A percentile compares a stretch with the other conserved stretches of the same genome.
phyloP scores from a whole-genome alignment of 2,113 vertebrate genomes.

The Varanus salvator region DNA sequence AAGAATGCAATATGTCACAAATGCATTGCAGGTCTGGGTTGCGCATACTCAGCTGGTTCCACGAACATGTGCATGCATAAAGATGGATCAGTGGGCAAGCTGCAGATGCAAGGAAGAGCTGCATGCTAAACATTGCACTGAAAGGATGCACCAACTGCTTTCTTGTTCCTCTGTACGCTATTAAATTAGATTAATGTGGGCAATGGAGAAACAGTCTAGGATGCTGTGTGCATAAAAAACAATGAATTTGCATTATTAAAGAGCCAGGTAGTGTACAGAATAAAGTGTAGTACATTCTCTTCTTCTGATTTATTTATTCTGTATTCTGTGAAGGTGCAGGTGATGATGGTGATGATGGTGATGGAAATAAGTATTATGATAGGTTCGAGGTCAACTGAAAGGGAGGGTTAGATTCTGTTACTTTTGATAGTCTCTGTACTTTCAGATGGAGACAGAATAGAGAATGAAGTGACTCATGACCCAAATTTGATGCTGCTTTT shows the following conservation, averaged over 20 bases:
- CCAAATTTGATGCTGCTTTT: neutral
- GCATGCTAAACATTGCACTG: slow-evolving; percentile 31
- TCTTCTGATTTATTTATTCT: neutral
- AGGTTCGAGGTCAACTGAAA: neutral
- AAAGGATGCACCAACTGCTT: slow-evolving; percentile 54
- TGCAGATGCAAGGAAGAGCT: neutral
- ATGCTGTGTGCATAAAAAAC: slow-evolving; percentile 15
- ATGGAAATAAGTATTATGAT: neutral
- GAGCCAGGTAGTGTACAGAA: slow-evolving; percentile 50
- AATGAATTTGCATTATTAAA: slow-evolving; percentile 48
- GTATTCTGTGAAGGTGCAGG: neutral
- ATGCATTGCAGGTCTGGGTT: slow-evolving; percentile 60
- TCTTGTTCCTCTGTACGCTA: neutral
- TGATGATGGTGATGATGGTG: too few species aligned
- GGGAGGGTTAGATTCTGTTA: neutral
- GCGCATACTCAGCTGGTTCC: slow-evolving; percentile 62
- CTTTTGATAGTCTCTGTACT: neutral
- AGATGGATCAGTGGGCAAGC: neutral
- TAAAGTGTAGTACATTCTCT: neutral
- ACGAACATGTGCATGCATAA: neutral
- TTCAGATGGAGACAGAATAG: neutral
- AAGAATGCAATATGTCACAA: slow-evolving; percentile 74
- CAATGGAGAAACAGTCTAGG: slow-evolving; percentile 55
- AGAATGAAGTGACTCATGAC: neutral
- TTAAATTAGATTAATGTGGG: slow-evolving; percentile 61